These are phyloP conservation scores for Aphaenogaster floridana DNA, from an alignment of 1,140 invertebrate genomes.

Conservation along the genomic window DNA sequence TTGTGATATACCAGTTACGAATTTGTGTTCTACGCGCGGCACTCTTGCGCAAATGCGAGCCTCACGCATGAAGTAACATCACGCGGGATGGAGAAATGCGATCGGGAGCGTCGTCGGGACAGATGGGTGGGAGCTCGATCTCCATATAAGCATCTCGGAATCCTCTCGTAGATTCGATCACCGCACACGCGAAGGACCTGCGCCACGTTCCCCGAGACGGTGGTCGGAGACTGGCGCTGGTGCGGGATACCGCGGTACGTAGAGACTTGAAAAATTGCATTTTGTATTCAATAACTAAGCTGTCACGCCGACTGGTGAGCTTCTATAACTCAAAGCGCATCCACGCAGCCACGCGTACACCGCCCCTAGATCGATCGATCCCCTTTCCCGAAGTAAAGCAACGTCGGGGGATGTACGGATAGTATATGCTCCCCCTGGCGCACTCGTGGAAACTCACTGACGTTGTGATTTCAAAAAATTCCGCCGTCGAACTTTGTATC, in stretches of 20 bases:
- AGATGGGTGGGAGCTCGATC: slow-evolving; percentile 54
- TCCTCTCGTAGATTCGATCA: slow-evolving; percentile 73
- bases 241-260: slow-evolving; percentile 62
- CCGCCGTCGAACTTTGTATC: slow-evolving; percentile 53
- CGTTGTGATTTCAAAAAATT: slow-evolving; percentile 56
- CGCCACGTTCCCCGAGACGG: background rate
- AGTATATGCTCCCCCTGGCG: slow-evolving; percentile 1
- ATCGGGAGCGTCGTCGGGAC: slow-evolving; percentile 62
- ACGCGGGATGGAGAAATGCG: slow-evolving; percentile 48
- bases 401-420: slow-evolving; percentile 10
- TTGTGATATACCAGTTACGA: slow-evolving; percentile 1
- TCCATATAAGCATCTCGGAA: slow-evolving; percentile 62
- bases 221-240: slow-evolving; percentile 48
- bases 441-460: slow-evolving; percentile 44
- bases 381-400: slow-evolving; percentile 31
- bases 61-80: slow-evolving; percentile 66
- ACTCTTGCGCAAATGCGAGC: slow-evolving; percentile 12
- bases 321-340: slow-evolving; percentile 80
- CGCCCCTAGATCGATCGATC: slow-evolving; percentile 76
- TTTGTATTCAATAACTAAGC: slow-evolving; percentile 84
- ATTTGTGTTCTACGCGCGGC: background rate
- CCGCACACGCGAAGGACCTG: slow-evolving; percentile 16
- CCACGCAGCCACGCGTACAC: slow-evolving; percentile 65
- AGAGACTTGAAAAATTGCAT: slow-evolving; percentile 82
- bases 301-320: slow-evolving; percentile 77